A percentile compares a stretch with the other conserved stretches of the same genome.
Conservation (phyloP, 2,113 vertebrate species). For the Amblyornis subalaris region DNA sequence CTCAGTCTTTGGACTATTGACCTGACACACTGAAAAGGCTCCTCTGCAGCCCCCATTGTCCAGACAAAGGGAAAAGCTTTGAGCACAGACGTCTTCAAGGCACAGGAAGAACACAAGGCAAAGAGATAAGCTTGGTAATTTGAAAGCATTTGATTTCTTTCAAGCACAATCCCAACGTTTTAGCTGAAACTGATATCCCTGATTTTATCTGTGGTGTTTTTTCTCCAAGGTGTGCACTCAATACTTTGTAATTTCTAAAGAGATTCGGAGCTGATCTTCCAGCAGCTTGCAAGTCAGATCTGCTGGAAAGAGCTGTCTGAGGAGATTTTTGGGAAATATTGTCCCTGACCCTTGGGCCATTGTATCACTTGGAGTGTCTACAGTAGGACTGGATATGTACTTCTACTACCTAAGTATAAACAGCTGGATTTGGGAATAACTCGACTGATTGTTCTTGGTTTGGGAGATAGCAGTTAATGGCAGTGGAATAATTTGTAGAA, state of each 20-base stretch:
- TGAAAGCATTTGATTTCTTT: constrained; percentile 32
- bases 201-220: constrained; percentile 38
- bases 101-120: constrained; percentile 18
- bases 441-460: neutral
- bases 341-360: neutral
- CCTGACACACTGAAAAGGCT: constrained; percentile 41
- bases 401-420: neutral
- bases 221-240: constrained; percentile 15
- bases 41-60: constrained; percentile 26
- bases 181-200: neutral
- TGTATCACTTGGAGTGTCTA: neutral
- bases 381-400: neutral
- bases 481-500: neutral
- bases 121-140: constrained; percentile 42
- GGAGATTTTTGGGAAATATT: neutral
- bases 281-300: neutral
- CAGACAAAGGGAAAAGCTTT: constrained; percentile 20
- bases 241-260: constrained; percentile 2
- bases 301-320: neutral
- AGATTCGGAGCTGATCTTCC: neutral
- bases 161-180: neutral
- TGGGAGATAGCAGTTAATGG: neutral
- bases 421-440: neutral
- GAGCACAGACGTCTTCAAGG: constrained; percentile 16
- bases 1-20: constrained; percentile 26